Evolutionary conservation across 1,140 invertebrate genomes (phyloP).

Genomic region (Dufourea novaeangliae): DNA sequence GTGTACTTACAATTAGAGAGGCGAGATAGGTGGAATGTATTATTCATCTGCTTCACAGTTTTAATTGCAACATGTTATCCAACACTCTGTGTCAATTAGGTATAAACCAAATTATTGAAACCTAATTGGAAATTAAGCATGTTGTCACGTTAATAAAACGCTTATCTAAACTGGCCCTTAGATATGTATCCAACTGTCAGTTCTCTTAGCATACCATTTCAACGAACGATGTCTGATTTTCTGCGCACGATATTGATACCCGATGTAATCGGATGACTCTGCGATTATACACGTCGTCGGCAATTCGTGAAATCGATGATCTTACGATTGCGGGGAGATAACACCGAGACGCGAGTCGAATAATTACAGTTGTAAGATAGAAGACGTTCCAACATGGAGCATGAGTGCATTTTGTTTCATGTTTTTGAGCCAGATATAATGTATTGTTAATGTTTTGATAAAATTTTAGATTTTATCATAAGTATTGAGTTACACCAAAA

Average conservation of each 20-base stretch:
- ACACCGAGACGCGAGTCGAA: neutral
- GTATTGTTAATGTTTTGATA: neutral
- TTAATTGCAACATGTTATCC: no score
- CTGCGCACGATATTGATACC: neutral
- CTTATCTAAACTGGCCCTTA: no score
- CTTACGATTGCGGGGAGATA: neutral
- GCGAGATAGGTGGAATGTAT: no score
- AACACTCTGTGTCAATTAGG: no score
- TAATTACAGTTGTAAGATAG: neutral
- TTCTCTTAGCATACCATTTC: conserved; percentile 1
- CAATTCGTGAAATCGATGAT: neutral
- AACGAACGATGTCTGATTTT: conserved; percentile 4
- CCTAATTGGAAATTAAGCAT: no score
- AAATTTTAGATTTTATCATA: neutral
- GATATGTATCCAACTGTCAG: neutral
- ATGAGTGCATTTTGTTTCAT: neutral
- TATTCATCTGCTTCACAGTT: no score
- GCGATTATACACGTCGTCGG: neutral
- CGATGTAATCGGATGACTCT: neutral
- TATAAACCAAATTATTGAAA: no score
- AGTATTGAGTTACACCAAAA: no score
- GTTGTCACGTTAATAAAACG: no score
- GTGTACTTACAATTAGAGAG: no score
- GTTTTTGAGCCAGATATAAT: neutral
- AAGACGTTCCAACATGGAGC: neutral